Evolutionary conservation across 2,888 invertebrate genomes (phyloP), one percentile per base, ranked within the genome.

Genomic region (Campoletis raptor): DNA sequence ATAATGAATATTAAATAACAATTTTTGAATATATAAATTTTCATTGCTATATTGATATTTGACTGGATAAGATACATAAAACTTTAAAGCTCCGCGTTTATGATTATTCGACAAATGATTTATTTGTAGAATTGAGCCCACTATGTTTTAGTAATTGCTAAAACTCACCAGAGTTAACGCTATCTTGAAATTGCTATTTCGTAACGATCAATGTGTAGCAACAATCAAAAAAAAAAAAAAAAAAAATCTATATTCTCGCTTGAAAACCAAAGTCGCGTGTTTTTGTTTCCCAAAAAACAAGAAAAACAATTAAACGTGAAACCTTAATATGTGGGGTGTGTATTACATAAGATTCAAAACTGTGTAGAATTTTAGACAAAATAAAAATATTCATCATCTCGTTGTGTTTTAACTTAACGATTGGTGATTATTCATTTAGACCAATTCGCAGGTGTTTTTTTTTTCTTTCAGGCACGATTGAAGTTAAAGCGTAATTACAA

Each of bases 21-120:
- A 80, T 80, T 84, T 84, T 86, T 81, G 21, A 61, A 86, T n/a
- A 85, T 84, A 86, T 78, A 78, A 81, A 83, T 83, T 77, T 83
- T 73, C 81, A 86, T 78, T 70, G 77, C 78, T 83, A 83, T 77
- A 70, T 77, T 42, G 21, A 80, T 67, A 81, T 72, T 81, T 45
- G 73, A 83, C 80, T 83, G 76, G 77, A 40, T 83, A 72, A 21
- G 66, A 70, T 70, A 76, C 79, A 21, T 37, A 80, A 76, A 42
- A 54, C 54, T 36, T 77, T 66, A 15, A 77, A 85, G 81, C 83
- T 83, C 70, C 48, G 77, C 48, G 77, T 85, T 77, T 67, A 69
- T 69, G 30, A 70, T 52, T 48, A 40, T 80, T 40, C 73, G 67
- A 74, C 61, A 45, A 48, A 64, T 76, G 12, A 57, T 61, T 57